These are phyloP conservation scores for Druon quercuslanigerum DNA, from an alignment of 1,140 invertebrate genomes.

Conservation along the genomic window DNA sequence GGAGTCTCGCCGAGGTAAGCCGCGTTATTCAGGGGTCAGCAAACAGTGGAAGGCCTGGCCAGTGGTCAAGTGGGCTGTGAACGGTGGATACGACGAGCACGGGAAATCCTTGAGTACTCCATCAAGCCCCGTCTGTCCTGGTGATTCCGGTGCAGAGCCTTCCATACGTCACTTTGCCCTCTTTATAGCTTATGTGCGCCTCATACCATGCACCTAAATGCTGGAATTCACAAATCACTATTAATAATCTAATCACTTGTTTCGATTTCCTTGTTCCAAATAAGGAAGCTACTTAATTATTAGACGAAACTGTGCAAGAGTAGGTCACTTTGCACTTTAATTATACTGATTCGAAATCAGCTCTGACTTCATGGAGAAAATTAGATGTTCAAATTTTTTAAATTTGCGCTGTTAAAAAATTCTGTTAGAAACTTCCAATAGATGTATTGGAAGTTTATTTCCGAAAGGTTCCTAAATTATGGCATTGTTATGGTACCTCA, in stretches of 20 bases:
- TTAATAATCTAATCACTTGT: too few relatives aligned
- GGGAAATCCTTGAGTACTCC: slow-evolving; percentile 64
- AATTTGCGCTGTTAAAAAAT: too few relatives aligned
- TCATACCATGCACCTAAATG: slow-evolving; percentile 32
- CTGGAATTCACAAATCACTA: too few relatives aligned
- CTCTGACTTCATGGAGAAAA: too few relatives aligned
- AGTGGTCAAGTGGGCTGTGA: slow-evolving; percentile 50
- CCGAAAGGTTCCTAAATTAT: too few relatives aligned
- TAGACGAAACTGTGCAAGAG: too few relatives aligned
- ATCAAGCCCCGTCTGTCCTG: slow-evolving; percentile 66
- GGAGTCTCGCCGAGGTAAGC: slow-evolving; percentile 62
- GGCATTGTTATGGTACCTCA: too few relatives aligned
- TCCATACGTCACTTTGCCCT: slow-evolving; percentile 66
- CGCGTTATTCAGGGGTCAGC: slow-evolving; percentile 70
- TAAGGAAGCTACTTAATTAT: not conserved
- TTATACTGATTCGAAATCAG: too few relatives aligned
- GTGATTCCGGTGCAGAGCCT: slow-evolving; percentile 69
- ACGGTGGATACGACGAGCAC: slow-evolving; percentile 42
- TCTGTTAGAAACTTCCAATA: too few relatives aligned
- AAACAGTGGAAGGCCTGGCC: slow-evolving; percentile 54
- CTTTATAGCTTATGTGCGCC: slow-evolving; percentile 52
- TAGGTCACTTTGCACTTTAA: too few relatives aligned
- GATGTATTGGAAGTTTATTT: too few relatives aligned
- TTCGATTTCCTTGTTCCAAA: not conserved
- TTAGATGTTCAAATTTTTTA: too few relatives aligned